Evolutionary conservation across 1,140 invertebrate species (phyloP), one percentile per base, ranked within the genome.

Genomic region (Orius insidiosus): DNA sequence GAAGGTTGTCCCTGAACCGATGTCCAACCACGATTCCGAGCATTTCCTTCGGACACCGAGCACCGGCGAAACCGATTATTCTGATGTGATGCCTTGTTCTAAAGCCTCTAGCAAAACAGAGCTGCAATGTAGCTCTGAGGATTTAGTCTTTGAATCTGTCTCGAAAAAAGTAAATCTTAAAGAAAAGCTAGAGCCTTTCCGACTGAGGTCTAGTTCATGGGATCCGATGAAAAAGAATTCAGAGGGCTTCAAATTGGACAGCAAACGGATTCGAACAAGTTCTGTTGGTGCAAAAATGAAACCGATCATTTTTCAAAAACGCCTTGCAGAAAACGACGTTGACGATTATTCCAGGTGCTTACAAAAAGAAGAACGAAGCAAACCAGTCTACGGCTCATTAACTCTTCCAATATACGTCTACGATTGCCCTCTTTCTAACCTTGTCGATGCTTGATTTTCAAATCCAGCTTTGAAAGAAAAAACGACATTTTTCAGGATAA

Each of bases 351-450:
- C n/a, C 14, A 36, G 18, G 9, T 44, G 16, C 16, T 10, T 10
- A 44, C 9, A 16, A 16, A 33, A 16, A 15, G 19, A 50, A 32
- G 5, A 36, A 18, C 14, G 15, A 30, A 19, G 15, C 6, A 47
- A 51, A 35, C 16, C 11, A 10, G 19, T 51, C 11, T 49, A 50
- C 13, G 61, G 58, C 3, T 53, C 60, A 19, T 47, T 64, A 8
- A 59, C 55, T 5, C 59, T 83, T 45, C 80, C 80, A 0, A 59
- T 82, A 43, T 82, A 78, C 53, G 66, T 79, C 2, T 82, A 78
- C 55, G 75, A 80, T 57, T 80, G 78, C 58, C 71, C 74, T 2
- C 55, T 76, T 5, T 31, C 52, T 11, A 51, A 52, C 47, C 45
- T 54, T 30, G 46, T 51, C 13, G 49, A 53, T 47, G 48, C 48